phyloP scores from a whole-genome alignment of 1,140 invertebrate species.

The Ceratina japonica region DNA sequence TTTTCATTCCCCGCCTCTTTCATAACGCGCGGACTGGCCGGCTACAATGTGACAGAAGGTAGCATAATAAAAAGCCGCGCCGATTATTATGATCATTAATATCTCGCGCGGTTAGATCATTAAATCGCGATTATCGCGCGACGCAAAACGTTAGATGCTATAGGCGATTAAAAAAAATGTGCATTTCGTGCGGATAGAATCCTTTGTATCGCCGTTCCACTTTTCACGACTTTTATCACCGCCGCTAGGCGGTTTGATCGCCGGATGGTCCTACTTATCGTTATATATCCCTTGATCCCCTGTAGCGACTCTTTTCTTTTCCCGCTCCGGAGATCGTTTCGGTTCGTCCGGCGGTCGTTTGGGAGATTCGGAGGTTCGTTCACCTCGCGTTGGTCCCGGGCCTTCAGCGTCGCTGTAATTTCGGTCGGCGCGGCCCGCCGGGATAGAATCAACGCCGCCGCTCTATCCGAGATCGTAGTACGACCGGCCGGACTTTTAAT shows the following conservation, averaged over 20 bases:
- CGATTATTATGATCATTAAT: conserved; percentile 47
- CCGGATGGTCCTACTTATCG: conserved; percentile 13
- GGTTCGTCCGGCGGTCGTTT: conserved; percentile 55
- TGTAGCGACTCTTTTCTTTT: conserved; percentile 25
- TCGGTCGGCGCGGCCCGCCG: not conserved
- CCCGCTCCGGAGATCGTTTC: conserved; percentile 12
- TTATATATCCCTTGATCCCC: too few relatives aligned
- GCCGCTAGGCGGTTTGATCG: conserved; percentile 16
- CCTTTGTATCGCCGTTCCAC: not conserved
- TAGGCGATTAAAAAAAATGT: not conserved
- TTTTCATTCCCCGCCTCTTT: not conserved
- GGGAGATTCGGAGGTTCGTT: conserved; percentile 72
- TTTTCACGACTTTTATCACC: conserved; percentile 15
- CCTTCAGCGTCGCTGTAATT: too few relatives aligned
- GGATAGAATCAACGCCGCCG: conserved; percentile 45
- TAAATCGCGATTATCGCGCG: conserved; percentile 18
- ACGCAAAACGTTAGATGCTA: not conserved
- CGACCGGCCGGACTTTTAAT: conserved; percentile 54
- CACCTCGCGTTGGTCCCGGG: conserved; percentile 61
- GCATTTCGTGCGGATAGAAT: not conserved
- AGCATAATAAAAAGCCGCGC: conserved; percentile 30
- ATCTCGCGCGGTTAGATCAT: conserved; percentile 24
- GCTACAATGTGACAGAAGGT: conserved; percentile 35
- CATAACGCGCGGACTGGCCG: not conserved
- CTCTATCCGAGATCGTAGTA: conserved; percentile 53